Evolutionary conservation across 1,140 invertebrate genomes (phyloP).

Genomic region (Drosophila athabasca): DNA sequence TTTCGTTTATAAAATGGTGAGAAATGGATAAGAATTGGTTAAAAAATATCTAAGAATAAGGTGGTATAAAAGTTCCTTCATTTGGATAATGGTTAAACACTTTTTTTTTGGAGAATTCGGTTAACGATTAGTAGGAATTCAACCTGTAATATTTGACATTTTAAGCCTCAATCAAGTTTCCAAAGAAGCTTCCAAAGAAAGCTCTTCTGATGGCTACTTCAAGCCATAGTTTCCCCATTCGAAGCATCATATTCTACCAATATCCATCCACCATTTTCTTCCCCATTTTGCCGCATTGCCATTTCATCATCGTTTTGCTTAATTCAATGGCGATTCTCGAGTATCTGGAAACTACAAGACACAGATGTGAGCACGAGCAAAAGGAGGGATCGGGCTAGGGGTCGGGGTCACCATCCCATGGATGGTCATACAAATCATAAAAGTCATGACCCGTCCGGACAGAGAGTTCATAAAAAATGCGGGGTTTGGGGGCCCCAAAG

Average conservation of each 20-base stretch:
- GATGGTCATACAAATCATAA: slow-evolving; percentile 71
- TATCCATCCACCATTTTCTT: neutral
- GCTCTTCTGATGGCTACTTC: neutral
- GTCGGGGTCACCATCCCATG: neutral
- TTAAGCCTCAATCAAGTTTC: too few species aligned
- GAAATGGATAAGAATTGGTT: too few species aligned
- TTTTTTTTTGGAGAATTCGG: too few species aligned
- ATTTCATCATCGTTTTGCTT: slow-evolving; percentile 55
- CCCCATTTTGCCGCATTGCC: slow-evolving; percentile 54
- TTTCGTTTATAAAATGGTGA: too few species aligned
- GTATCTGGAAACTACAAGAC: slow-evolving; percentile 41
- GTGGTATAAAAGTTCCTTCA: too few species aligned
- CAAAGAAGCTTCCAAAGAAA: too few species aligned
- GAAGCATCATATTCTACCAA: too few species aligned
- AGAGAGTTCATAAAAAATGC: slow-evolving; percentile 76
- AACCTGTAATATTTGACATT: too few species aligned
- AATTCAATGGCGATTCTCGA: slow-evolving; percentile 71
- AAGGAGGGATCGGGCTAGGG: slow-evolving; percentile 6
- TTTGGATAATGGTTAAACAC: too few species aligned
- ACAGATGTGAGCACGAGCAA: slow-evolving; percentile 53
- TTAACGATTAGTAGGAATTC: too few species aligned
- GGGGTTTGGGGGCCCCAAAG: slow-evolving; percentile 33
- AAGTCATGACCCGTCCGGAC: slow-evolving; percentile 60
- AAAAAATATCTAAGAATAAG: too few species aligned
- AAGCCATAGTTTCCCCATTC: neutral